Percentiles rank a stretch among this genome's conserved stretches.
Conservation (phyloP, 2,797 vertebrate genomes). For the Spondyliosoma cantharus region DNA sequence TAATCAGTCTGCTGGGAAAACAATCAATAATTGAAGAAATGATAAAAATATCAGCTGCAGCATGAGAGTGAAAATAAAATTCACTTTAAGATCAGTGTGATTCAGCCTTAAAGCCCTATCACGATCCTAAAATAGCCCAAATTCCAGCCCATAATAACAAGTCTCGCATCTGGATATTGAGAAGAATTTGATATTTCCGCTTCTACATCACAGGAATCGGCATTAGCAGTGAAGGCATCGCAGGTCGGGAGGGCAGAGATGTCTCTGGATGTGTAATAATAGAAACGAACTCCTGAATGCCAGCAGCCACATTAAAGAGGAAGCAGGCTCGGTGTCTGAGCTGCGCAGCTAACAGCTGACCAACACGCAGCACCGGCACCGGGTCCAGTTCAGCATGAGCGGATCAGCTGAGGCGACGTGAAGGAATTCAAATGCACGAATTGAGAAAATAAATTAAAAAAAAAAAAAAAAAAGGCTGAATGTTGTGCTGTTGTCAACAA, state of each 20-base stretch:
- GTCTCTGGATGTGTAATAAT: conserved; percentile 28
- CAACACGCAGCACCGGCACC: not conserved
- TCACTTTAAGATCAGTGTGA: not conserved
- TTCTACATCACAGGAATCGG: not conserved
- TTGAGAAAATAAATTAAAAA: not conserved
- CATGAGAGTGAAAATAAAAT: not conserved
- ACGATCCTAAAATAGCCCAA: not conserved
- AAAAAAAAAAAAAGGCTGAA: not conserved
- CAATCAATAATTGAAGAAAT: not conserved
- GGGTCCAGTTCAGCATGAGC: no score
- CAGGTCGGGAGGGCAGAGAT: conserved; percentile 22
- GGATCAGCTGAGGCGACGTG: no score
- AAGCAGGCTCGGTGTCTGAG: not conserved
- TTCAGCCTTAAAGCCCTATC: not conserved
- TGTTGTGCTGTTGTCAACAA: conserved; percentile 38
- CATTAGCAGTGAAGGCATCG: conserved; percentile 1
- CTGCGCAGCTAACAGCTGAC: conserved; percentile 37
- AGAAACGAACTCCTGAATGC: not conserved
- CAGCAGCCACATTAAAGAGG: not conserved
- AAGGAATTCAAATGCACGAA: not conserved
- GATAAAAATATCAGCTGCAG: not conserved
- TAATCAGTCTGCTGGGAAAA: not conserved
- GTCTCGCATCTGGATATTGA: not conserved
- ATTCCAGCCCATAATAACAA: not conserved
- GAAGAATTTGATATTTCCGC: not conserved